Percentiles rank a stretch among this genome's conserved stretches.
Conservation (phyloP, 2,888 invertebrate species). For the Eristalis pertinax region DNA sequence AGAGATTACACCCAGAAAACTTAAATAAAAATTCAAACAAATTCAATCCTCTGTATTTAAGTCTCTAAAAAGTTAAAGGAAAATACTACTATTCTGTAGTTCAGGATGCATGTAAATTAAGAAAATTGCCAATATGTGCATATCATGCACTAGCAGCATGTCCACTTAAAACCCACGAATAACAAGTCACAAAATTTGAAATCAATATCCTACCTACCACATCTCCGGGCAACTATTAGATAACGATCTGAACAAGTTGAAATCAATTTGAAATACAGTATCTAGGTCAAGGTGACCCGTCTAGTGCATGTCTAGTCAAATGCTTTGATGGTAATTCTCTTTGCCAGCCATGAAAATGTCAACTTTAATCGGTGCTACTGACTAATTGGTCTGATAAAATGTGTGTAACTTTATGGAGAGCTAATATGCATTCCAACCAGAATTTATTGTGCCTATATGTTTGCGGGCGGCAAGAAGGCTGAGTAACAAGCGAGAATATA, state of each 20-base stretch:
- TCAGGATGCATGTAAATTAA: too few relatives aligned
- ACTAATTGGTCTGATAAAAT: neutral
- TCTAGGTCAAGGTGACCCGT: neutral
- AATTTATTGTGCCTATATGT: neutral
- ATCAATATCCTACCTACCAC: neutral
- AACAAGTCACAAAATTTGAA: neutral
- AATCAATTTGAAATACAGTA: neutral
- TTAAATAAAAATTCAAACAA: too few relatives aligned
- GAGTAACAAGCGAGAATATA: too few relatives aligned
- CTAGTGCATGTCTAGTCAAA: neutral
- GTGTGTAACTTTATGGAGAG: neutral
- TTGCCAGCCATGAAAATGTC: neutral
- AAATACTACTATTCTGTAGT: too few relatives aligned
- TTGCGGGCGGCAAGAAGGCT: neutral
- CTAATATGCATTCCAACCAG: neutral
- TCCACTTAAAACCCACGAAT: neutral
- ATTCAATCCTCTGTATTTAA: too few relatives aligned
- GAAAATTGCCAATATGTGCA: too few relatives aligned
- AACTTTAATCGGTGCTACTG: neutral
- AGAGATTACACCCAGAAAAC: too few relatives aligned
- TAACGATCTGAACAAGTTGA: neutral
- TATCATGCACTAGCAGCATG: too few relatives aligned
- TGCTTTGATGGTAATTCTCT: neutral
- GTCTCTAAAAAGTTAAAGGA: too few relatives aligned
- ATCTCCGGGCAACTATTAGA: neutral